Evolutionary conservation across 1,140 invertebrate species (phyloP), one percentile per base, ranked within the genome.

Genomic region (Drosophila melanogaster): DNA sequence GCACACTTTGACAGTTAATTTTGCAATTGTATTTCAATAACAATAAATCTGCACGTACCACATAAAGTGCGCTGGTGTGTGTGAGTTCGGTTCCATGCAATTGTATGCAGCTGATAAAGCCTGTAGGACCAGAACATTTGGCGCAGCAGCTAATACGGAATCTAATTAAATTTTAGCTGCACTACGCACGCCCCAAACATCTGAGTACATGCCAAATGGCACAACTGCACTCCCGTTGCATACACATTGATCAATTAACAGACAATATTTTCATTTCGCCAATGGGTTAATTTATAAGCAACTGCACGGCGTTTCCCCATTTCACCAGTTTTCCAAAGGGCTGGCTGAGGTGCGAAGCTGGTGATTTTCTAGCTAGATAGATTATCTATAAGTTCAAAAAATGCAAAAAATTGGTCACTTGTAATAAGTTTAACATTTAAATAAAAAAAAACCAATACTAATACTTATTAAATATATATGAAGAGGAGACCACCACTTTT

Each of bases 11-110:
- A 90, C 86, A 91, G 90, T 91, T 91, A 91, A 91, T 91, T 91
- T 91, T 85, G 90, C 90, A 91, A 91, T 91, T 91, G 90, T 91
- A 91, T 90, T 91, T 90, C 86, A 90, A 91, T 91, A 91, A 77
- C 90, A 80, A 91, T 91, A 91, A 91, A 91, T 91, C 85, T 65
- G 62, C 76, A 70, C 72, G 73, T 76, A 69, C 61, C 74, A 83
- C 84, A 84, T 79, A 75, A 90, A 80, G 75, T 84, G 71, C 69
- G 64, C 65, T 49, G 60, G 58, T 53, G 60, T 33, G 30, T 53
- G 57, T 40, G 24, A 14, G 26, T 57, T 33, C 33, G 47, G 47
- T n/a, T 19, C 33, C 33, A 33, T 65, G 46, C 53, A 30, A 46
- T 33, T 46, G 47, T 30, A 3, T 33, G 49, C 49, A 26, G 56